A percentile compares a stretch with the other conserved stretches of the same genome.
Evolutionary conservation across 2,888 invertebrate species (phyloP).

Genomic region (Tinea pellionella): DNA sequence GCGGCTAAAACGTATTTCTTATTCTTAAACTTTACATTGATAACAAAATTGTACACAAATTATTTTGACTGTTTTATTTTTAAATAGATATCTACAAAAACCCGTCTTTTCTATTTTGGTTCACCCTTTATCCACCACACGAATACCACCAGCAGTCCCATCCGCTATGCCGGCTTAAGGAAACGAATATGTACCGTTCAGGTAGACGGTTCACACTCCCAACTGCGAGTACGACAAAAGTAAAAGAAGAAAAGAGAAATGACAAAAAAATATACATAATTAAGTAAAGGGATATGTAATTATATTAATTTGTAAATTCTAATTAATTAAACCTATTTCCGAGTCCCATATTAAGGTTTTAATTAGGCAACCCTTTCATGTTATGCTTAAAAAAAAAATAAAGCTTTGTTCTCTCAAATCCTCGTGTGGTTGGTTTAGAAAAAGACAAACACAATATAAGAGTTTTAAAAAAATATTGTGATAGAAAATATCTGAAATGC

Average conservation of each 20-base stretch:
- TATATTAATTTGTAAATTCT: background rate
- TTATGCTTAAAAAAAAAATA: background rate
- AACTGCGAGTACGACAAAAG: too few species aligned
- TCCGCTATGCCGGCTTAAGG: too few species aligned
- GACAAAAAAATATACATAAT: background rate
- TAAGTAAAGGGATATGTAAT: background rate
- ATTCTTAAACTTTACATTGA: background rate
- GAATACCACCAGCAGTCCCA: too few species aligned
- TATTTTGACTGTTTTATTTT: background rate
- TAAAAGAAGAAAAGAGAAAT: too few species aligned
- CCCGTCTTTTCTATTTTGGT: too few species aligned
- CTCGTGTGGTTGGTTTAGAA: background rate
- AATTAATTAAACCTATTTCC: background rate
- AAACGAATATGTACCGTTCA: too few species aligned
- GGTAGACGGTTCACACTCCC: too few species aligned
- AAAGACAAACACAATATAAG: background rate
- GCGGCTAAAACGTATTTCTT: constrained; percentile 4
- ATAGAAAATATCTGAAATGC: background rate
- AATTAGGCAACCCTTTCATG: background rate
- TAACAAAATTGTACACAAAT: background rate
- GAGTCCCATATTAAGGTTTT: background rate
- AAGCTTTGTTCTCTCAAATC: background rate
- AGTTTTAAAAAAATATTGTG: background rate
- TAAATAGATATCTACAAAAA: too few species aligned
- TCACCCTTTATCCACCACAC: too few species aligned